These are phyloP conservation scores for Antennarius maculatus DNA, from an alignment of 2,797 vertebrate species.

Conservation along the genomic window DNA sequence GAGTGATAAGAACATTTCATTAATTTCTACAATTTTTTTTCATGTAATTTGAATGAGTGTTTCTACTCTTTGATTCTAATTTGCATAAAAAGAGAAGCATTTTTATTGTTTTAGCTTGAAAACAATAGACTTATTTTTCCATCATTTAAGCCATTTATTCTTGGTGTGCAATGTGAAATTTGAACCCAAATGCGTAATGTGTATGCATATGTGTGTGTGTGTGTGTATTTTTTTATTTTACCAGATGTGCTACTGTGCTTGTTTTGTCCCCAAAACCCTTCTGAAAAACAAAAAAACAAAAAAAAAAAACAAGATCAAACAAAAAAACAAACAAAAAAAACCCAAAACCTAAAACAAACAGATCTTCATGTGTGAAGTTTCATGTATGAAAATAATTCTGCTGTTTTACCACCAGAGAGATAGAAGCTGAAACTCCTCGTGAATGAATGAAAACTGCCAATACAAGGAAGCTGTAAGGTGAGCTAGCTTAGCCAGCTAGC, in stretches of 20 bases:
- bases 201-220: not conserved
- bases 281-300: no score
- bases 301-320: no score
- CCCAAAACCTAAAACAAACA: not conserved
- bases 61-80: slow-evolving; percentile 26
- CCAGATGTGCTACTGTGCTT: no score
- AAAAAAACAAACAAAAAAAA: no score
- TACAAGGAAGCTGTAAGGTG: no score
- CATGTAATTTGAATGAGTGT: slow-evolving; percentile 39
- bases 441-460: no score
- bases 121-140: slow-evolving; percentile 18
- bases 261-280: no score
- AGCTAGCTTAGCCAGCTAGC: no score
- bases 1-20: slow-evolving; percentile 44
- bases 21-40: slow-evolving; percentile 40
- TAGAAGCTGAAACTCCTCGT: no score
- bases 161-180: not conserved
- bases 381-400: no score
- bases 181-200: not conserved
- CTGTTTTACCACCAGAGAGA: no score
- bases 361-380: no score
- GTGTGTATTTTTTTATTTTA: not conserved
- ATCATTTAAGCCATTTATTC: slow-evolving; percentile 22
- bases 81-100: slow-evolving; percentile 21
- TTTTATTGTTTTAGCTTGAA: slow-evolving; percentile 19